phyloP scores from a whole-genome alignment of 2,113 vertebrate genomes.

The Clarias magur region DNA sequence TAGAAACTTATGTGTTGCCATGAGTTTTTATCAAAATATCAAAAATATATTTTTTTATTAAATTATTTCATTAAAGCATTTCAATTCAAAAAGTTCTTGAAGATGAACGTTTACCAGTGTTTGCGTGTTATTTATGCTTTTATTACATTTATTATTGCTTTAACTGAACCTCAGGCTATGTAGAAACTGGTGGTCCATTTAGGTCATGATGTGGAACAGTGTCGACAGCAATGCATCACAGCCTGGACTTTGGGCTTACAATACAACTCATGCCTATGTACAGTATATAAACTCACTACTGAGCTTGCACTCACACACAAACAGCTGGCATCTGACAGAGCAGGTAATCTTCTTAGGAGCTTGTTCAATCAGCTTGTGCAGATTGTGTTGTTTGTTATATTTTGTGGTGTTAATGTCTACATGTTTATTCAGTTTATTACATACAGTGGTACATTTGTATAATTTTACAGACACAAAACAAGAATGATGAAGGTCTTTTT shows the following conservation, averaged over 20 bases:
- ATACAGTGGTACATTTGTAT: not conserved
- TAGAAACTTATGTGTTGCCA: not conserved
- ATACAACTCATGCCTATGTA: constrained; percentile 42
- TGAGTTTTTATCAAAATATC: not conserved
- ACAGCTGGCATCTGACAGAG: constrained; percentile 42
- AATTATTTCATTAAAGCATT: no score
- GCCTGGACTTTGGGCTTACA: constrained; percentile 67
- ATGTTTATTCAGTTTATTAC: not conserved
- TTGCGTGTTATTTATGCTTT: constrained; percentile 18
- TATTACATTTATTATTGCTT: constrained; percentile 13
- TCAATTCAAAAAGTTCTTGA: not conserved
- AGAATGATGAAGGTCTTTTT: constrained; percentile 67
- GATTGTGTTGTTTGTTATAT: not conserved
- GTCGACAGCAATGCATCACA: constrained; percentile 63
- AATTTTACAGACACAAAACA: constrained; percentile 10
- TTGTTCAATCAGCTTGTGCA: not conserved
- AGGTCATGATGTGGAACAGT: constrained; percentile 43
- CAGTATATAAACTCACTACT: constrained; percentile 58
- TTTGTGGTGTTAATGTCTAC: not conserved
- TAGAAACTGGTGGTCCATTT: constrained; percentile 55
- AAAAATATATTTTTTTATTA: not conserved
- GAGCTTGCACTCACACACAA: constrained; percentile 30
- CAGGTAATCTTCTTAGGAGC: no score
- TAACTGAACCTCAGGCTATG: constrained; percentile 24
- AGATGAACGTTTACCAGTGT: constrained; percentile 53